Evolutionary conservation across 1,140 invertebrate species (phyloP).

Genomic region (Steinernema feltiae): DNA sequence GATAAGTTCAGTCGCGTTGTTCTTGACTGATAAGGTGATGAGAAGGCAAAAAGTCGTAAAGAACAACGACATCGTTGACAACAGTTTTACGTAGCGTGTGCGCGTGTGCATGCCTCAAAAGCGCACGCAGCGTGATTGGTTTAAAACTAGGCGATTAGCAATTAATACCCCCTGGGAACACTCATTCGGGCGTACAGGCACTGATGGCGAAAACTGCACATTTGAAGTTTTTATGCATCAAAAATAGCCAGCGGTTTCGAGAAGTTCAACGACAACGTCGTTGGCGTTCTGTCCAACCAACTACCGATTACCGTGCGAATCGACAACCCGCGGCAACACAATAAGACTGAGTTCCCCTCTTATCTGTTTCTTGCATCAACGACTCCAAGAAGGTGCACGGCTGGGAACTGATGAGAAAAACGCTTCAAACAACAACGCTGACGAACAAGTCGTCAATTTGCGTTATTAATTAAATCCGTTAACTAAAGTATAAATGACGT

Average conservation of each 20-base stretch:
- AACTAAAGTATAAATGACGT: not conserved
- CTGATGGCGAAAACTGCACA: too few species aligned
- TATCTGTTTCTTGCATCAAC: not conserved
- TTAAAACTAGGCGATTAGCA: conserved; percentile 5
- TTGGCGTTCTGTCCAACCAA: too few species aligned
- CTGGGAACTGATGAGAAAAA: not conserved
- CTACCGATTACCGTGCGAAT: too few species aligned
- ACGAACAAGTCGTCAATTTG: not conserved
- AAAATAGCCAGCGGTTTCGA: too few species aligned
- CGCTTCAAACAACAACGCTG: not conserved
- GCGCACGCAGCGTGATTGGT: not conserved
- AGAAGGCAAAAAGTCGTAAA: conserved; percentile 5
- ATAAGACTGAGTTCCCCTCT: too few species aligned
- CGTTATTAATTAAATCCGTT: not conserved
- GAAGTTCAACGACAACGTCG: too few species aligned
- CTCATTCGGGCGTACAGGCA: not conserved
- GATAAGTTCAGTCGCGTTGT: not conserved
- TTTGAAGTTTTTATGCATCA: too few species aligned
- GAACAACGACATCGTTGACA: not conserved
- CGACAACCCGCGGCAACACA: too few species aligned
- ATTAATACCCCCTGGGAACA: conserved; percentile 12
- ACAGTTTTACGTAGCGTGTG: not conserved
- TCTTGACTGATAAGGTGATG: not conserved
- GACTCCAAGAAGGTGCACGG: not conserved
- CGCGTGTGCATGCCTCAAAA: not conserved